Evolutionary conservation across 2,888 invertebrate species (phyloP), one percentile per base, ranked within the genome.

Genomic region (Phlogophora meticulosa): DNA sequence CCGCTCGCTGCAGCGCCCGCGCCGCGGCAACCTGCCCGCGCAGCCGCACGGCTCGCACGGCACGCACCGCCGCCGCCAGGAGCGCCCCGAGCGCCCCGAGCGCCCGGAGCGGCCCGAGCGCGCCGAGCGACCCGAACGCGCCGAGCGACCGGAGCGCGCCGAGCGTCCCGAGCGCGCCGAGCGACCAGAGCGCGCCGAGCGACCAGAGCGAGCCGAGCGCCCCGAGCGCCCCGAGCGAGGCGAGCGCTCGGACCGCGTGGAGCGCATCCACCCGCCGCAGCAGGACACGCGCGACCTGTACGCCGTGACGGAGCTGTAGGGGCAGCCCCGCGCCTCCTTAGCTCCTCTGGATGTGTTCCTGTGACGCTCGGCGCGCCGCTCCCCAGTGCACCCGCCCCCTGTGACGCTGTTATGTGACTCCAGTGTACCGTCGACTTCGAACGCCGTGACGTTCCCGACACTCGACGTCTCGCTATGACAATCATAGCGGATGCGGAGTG

Each of bases 121-220:
- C 91, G 78, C 94, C 17, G 78, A 93, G 93, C 73, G 97, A 96
- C 64, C 97, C 97, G 74, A 78, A 7, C 51, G 78, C 4, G 24
- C 55, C 45, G 72, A 81, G 11, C 71, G 81, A 7, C 13, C 82
- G 22, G 91, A 92, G 4, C 67, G 80, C 0, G 13, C 61, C n/a
- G 78, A 80, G 0, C 72, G 78, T 0, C 15, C 63, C 0, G 77
- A 77, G 1, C 72, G 95, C 90, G 77, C 94, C 92, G 78, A 93
- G 93, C 74, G 97, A 96, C 61, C 97, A 97, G 80, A 97, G 96
- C 74, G 97, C 96, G 43, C 88, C 96, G 85, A 97, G 96, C 83
- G 97, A 96, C 63, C 97, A 97, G 80, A 97, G 96, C 74, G 97
- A 97, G 9, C 63, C 7, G 78, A 80, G 1, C 58, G 81, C 4